A percentile compares a stretch with the other conserved stretches of the same genome.
phyloP scores from a whole-genome alignment of 2,888 invertebrate species.

The Drosophila glabriapex region DNA sequence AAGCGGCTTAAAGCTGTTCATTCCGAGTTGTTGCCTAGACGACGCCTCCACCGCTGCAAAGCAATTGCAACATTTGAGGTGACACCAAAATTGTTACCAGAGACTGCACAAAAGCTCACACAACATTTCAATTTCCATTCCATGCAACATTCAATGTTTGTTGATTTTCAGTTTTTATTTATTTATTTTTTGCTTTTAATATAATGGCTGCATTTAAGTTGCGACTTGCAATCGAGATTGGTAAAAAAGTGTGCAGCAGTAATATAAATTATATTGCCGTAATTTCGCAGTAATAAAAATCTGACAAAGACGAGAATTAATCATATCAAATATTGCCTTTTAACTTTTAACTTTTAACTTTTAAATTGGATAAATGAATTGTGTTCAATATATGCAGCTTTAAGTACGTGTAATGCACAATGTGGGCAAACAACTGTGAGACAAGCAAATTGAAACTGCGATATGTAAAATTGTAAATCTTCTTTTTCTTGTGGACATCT shows the following conservation, averaged over 20 bases:
- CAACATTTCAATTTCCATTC: constrained; percentile 28
- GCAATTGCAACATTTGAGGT: constrained; percentile 32
- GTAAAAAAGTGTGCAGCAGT: background rate
- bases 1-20: constrained; percentile 80
- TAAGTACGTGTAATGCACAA: background rate
- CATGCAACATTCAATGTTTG: constrained; percentile 13
- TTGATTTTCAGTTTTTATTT: background rate
- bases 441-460: background rate
- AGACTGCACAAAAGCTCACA: constrained; percentile 16
- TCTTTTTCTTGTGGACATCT: background rate
- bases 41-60: constrained; percentile 5
- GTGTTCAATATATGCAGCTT: background rate
- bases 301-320: background rate
- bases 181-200: background rate
- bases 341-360: background rate
- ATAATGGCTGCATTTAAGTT: background rate
- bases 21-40: constrained; percentile 66
- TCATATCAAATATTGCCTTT: background rate
- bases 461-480: background rate
- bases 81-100: constrained; percentile 25
- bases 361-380: background rate
- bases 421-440: background rate
- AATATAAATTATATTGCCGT: background rate
- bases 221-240: background rate
- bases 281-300: background rate